Evolutionary conservation across 2,113 vertebrate species (phyloP), one percentile per base, ranked within the genome.

Genomic region (Xyrauchen texanus): DNA sequence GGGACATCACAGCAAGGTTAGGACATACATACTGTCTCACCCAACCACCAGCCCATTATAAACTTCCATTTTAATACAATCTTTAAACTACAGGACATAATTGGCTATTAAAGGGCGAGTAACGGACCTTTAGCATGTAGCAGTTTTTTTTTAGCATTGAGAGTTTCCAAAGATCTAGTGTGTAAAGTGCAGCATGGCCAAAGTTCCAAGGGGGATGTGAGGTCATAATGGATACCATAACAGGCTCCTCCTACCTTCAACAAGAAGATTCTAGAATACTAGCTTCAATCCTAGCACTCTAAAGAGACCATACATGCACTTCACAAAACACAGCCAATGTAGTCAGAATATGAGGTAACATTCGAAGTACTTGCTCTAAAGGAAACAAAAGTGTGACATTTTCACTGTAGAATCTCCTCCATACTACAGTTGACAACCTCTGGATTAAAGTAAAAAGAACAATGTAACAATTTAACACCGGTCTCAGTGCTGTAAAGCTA

Each of bases 111-210:
- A 76, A 77, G 34, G 61, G 34, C n/a, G 8, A 15, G 9, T 60
- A 42, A 76, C 47, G 15, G 15, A 55, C 61, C 11, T 60, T 16
- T 16, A 58, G 53, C 69, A 58, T 71, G 42, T 46, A 80, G 12
- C 49, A 42, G 15, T 4, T 55, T 34, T 34, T 34, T 34, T 77
- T 67, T 44, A 57, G 67, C 7, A 9, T 73, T 68, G 3, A 6
- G 21, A 34, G 21, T 3, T 34, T 34, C 21, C 21, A 34, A 34
- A 34, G 21, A 3, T 34, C 21, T 34, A 34, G 15, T 47, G 45
- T 7, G 69, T 89, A 88, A 92, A 90, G 88, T 86, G 86, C 89
- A 77, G 87, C 83, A n/a, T n/a, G n/a, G n/a, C 21, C 21, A 34
- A 34, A 34, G n/a, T 34, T 1, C 21, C 21, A 34, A 34, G 21